A percentile compares a stretch with the other conserved stretches of the same genome.
phyloP scores from a whole-genome alignment of 2,888 invertebrate species.

The Xylota sylvarum region DNA sequence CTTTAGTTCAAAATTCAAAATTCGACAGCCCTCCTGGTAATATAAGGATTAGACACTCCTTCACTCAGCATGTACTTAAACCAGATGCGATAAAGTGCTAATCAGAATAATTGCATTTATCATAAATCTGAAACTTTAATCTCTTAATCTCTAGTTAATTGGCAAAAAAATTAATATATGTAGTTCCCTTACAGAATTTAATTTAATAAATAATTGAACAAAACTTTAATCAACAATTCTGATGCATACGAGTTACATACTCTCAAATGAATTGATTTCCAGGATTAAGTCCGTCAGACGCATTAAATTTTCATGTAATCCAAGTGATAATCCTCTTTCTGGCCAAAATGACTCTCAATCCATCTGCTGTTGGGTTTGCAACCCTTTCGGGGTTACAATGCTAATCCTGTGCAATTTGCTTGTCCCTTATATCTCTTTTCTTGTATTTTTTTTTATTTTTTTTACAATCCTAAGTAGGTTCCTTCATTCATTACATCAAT shows the following conservation, averaged over 20 bases:
- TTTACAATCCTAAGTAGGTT: neutral
- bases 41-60: too few relatives aligned
- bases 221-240: conserved; percentile 18
- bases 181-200: neutral
- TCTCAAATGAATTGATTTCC: conserved; percentile 35
- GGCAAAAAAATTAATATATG: neutral
- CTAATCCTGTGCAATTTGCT: conserved; percentile 24
- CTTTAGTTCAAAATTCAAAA: too few relatives aligned
- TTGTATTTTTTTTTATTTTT: neutral
- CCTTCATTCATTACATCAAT: conserved; percentile 43
- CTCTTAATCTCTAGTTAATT: neutral
- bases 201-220: conserved; percentile 12
- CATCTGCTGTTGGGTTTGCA: conserved; percentile 21
- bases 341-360: conserved; percentile 38
- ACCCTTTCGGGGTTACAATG: conserved; percentile 38
- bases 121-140: neutral
- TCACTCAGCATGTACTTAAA: too few relatives aligned
- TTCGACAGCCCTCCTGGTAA: too few relatives aligned
- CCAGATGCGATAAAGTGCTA: too few relatives aligned
- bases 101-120: too few relatives aligned
- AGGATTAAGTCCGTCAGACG: conserved; percentile 21
- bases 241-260: neutral
- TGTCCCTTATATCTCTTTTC: neutral
- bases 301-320: conserved; percentile 58
- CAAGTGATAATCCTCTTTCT: conserved; percentile 57